Evolutionary conservation across 2,888 invertebrate genomes (phyloP).

Genomic region (Agapostemon virescens): DNA sequence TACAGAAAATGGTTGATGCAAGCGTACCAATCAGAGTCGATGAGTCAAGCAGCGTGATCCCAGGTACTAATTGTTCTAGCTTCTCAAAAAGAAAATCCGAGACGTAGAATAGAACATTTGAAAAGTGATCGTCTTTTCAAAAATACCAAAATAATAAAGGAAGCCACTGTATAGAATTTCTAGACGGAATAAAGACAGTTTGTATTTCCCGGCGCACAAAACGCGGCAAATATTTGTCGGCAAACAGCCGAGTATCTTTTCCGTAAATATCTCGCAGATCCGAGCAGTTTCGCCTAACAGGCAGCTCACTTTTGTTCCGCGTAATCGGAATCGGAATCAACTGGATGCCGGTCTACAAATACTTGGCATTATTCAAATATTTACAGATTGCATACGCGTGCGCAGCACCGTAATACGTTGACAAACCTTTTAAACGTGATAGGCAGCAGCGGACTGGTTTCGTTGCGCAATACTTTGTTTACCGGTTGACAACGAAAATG

Average conservation of each 20-base stretch:
- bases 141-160: too few relatives aligned
- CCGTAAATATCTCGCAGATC: constrained; percentile 5
- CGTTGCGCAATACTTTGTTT: neutral
- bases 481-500: constrained; percentile 1
- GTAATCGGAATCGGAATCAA: constrained; percentile 15
- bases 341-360: constrained; percentile 15
- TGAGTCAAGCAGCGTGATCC: too few relatives aligned
- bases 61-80: too few relatives aligned
- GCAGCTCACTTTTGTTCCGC: neutral
- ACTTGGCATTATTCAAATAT: constrained; percentile 29
- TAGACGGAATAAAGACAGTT: neutral
- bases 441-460: neutral
- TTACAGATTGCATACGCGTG: constrained; percentile 9
- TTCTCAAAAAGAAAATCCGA: too few relatives aligned
- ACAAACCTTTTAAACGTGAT: constrained; percentile 11
- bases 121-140: too few relatives aligned
- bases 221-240: constrained; percentile 3
- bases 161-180: neutral
- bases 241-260: neutral
- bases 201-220: neutral
- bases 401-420: neutral
- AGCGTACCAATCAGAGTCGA: too few relatives aligned
- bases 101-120: too few relatives aligned
- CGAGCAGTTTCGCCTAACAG: neutral
- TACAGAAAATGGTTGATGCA: too few relatives aligned